A percentile compares a stretch with the other conserved stretches of the same genome.
phyloP scores from a whole-genome alignment of 2,888 invertebrate genomes.

The Flexamia atlantica region DNA sequence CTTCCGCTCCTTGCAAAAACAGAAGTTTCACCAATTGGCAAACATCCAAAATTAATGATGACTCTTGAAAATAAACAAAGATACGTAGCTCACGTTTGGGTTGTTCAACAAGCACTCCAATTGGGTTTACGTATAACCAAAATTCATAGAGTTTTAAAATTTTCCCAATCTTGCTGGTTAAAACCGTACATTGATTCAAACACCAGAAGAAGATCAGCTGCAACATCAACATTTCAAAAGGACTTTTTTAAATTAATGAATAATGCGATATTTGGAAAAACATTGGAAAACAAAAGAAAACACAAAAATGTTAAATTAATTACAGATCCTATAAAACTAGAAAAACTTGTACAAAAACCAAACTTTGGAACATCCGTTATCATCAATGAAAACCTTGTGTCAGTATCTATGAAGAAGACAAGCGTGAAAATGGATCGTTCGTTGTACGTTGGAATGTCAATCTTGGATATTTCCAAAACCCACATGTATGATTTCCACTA shows the following conservation, averaged over 20 bases:
- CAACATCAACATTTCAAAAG: slow-evolving; percentile 73
- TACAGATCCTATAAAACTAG: slow-evolving; percentile 41
- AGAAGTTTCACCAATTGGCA: slow-evolving; percentile 45
- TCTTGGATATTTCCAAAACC: slow-evolving; percentile 63
- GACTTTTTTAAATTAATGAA: slow-evolving; percentile 53
- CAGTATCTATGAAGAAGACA: slow-evolving; percentile 57
- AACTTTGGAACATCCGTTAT: slow-evolving; percentile 31
- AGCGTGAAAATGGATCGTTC: slow-evolving; percentile 48
- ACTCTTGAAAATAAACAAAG: slow-evolving; percentile 55
- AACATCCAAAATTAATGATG: slow-evolving; percentile 61
- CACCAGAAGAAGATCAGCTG: slow-evolving; percentile 64
- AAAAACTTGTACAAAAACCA: slow-evolving; percentile 56
- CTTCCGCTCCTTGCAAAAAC: slow-evolving; percentile 57
- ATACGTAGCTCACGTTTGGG: slow-evolving; percentile 57
- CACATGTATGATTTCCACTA: slow-evolving; percentile 64
- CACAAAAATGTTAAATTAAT: slow-evolving; percentile 56
- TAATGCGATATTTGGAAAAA: slow-evolving; percentile 49
- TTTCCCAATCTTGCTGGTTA: slow-evolving; percentile 71
- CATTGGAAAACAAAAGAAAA: slow-evolving; percentile 50
- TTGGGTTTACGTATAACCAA: slow-evolving; percentile 69
- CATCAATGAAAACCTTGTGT: slow-evolving; percentile 60
- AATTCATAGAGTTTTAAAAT: slow-evolving; percentile 71
- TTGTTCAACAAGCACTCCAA: slow-evolving; percentile 48
- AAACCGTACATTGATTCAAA: slow-evolving; percentile 70
- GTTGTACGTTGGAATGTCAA: slow-evolving; percentile 60